Evolutionary conservation across 2,113 vertebrate genomes (phyloP).

Genomic region (Raja brachyura): DNA sequence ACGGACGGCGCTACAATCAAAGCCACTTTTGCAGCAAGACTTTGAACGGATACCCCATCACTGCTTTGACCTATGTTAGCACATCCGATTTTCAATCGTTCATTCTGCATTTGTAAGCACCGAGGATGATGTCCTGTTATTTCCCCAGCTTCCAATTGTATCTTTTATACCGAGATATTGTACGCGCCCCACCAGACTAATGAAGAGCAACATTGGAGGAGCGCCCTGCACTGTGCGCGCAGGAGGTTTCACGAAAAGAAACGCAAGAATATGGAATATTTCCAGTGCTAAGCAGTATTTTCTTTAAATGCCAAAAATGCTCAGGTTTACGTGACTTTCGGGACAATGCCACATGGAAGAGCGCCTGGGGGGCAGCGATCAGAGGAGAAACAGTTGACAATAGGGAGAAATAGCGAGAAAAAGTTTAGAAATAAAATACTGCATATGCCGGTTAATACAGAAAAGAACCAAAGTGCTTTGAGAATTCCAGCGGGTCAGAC

Average conservation of each 20-base stretch:
- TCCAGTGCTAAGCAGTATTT: neutral
- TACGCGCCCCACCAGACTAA: neutral
- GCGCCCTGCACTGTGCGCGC: neutral
- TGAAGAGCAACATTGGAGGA: neutral
- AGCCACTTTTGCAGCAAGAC: neutral
- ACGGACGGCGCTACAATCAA: neutral
- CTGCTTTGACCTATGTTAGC: neutral
- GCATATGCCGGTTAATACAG: too few species aligned
- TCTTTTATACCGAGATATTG: neutral
- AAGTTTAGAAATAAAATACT: too few species aligned
- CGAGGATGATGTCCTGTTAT: neutral
- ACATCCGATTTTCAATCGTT: neutral
- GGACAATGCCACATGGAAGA: neutral
- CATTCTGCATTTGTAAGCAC: neutral
- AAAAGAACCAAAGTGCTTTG: too few species aligned
- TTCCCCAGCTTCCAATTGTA: neutral
- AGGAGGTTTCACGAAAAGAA: neutral
- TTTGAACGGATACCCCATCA: neutral
- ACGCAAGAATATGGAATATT: neutral
- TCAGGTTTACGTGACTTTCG: neutral
- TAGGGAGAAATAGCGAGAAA: neutral
- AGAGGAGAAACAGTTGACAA: too few species aligned
- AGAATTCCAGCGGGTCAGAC: too few species aligned
- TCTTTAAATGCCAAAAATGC: neutral
- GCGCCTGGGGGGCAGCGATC: too few species aligned